A percentile compares a stretch with the other conserved stretches of the same genome.
These are phyloP conservation scores for Alsophila aescularia DNA, from an alignment of 2,888 invertebrate species.

Conservation along the genomic window DNA sequence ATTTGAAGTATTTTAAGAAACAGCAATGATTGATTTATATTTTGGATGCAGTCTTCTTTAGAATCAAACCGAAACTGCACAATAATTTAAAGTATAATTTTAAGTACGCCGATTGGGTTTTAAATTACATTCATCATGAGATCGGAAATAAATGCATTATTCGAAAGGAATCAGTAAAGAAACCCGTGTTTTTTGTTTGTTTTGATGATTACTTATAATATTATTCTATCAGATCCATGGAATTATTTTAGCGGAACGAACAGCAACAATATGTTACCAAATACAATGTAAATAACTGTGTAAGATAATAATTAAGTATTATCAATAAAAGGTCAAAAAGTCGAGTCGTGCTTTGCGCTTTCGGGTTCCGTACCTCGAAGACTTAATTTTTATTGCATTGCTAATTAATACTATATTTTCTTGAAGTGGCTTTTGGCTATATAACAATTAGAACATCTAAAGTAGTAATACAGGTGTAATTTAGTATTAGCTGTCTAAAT, in stretches of 20 bases:
- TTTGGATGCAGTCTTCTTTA: slow-evolving; percentile 35
- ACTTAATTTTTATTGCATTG: too few relatives aligned
- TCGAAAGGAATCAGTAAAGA: slow-evolving; percentile 51
- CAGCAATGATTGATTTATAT: slow-evolving; percentile 26
- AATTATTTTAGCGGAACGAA: slow-evolving; percentile 36
- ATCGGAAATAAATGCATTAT: slow-evolving; percentile 80
- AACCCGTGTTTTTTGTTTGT: slow-evolving; percentile 42
- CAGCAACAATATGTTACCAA: too few relatives aligned
- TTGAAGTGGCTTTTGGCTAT: too few relatives aligned
- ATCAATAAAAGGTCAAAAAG: too few relatives aligned
- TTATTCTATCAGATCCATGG: slow-evolving; percentile 21
- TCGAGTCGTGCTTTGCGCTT: too few relatives aligned
- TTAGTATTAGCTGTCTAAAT: too few relatives aligned
- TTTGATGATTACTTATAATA: slow-evolving; percentile 38
- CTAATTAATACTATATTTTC: too few relatives aligned
- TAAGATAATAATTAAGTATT: not conserved
- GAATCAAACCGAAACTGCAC: slow-evolving; percentile 23
- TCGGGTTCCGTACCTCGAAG: too few relatives aligned
- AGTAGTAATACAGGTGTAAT: too few relatives aligned
- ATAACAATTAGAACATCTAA: too few relatives aligned
- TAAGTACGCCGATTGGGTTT: slow-evolving; percentile 30
- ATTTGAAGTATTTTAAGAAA: slow-evolving; percentile 29
- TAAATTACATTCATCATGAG: slow-evolving; percentile 59
- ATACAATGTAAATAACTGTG: too few relatives aligned
- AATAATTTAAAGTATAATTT: slow-evolving; percentile 23